Conservation (phyloP, 2,888 invertebrate genomes). For the Branchipolynoe longqiensis region DNA sequence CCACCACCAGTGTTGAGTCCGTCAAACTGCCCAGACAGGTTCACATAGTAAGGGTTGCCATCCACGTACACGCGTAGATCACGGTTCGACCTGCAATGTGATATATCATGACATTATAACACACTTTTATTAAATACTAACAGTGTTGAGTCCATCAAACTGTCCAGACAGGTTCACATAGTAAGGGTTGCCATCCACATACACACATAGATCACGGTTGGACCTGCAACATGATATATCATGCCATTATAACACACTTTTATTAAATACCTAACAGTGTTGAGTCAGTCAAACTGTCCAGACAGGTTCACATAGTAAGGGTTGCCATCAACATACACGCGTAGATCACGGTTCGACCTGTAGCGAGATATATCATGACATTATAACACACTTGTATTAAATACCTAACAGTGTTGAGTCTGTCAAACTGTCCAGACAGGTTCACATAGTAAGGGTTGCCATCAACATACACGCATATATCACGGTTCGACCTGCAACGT, state of each 20-base stretch:
- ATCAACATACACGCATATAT: conserved; percentile 9
- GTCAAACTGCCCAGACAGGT: background rate
- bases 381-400: no score
- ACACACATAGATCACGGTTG: background rate
- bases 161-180: conserved; percentile 8
- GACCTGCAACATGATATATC: no score
- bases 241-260: no score
- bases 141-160: background rate
- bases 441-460: conserved; percentile 10
- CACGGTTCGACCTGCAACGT: background rate
- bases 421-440: background rate
- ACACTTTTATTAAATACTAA: no score
- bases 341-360: background rate
- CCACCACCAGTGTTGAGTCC: conserved; percentile 27
- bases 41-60: conserved; percentile 14
- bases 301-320: background rate
- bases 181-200: conserved; percentile 7
- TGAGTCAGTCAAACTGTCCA: background rate
- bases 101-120: no score
- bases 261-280: no score
- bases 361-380: no score
- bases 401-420: conserved; percentile 28
- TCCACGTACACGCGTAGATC: conserved; percentile 21
- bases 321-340: conserved; percentile 4
- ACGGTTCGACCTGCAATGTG: background rate